Base-by-base conservation (phyloP, 2,113 vertebrate species). In the Esox niger region DNA sequence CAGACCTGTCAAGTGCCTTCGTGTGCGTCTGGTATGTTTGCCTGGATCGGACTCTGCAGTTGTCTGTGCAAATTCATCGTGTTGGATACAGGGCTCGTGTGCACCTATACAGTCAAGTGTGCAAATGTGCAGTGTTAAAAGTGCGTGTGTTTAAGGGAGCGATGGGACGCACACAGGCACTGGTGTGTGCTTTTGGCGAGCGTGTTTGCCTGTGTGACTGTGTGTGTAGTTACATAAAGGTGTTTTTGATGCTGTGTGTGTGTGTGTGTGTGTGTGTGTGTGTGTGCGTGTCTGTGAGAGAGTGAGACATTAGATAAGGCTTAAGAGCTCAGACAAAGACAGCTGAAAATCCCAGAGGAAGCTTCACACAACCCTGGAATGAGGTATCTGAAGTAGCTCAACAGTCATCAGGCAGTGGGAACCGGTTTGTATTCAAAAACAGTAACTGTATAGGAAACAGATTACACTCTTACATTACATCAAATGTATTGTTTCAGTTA, bases 261-360 rank as follows among this genome's bases (percentile, higher is more conserved):
- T 49, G 46, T 21, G 20, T 21, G 47, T 23, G n/a, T 23, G 47
- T 38, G 35, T 38, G 35, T 38, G 35, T 38, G 47, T 23, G n/a
- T 23, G 47, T 38, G 35, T 38, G 35, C 11, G 35, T 38, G 35
- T 6, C 5, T 6, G 35, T 6, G 35, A 38, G 35, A 38, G 5
- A 38, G 35, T 38, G 11, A 38, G 11, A 4, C 15, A 43, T n/a
- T 52, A 21, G 20, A 49, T n/a, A 66, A 33, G n/a, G n/a, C 47
- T 66, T 33, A 17, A 66, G 31, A n/a, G 43, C 64, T 23, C 52
- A 26, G 31, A 55, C 29, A 6, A 21, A 52, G 64, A 66, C 64
- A 66, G n/a, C 3, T 17, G 54, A 31, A 57, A 67, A 67, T 58
- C 30, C 55, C 54, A 25, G 8, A 20, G 7, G 31, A 57, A 43